phyloP scores from a whole-genome alignment of 2,113 vertebrate species.

The Myanophis thanlyinensis region DNA sequence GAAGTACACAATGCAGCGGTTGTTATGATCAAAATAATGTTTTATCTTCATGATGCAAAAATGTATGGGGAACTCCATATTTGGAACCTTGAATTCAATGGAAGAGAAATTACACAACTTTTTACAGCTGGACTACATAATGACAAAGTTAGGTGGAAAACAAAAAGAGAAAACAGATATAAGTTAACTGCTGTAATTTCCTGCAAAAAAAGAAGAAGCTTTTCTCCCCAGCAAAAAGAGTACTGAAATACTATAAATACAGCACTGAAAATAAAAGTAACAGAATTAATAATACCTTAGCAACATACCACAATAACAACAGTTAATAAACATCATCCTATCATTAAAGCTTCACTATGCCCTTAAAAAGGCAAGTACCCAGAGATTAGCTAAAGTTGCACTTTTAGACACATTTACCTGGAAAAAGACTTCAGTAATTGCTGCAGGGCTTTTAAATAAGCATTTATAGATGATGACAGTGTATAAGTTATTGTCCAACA shows the following conservation, averaged over 20 bases:
- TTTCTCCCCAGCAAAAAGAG: not conserved
- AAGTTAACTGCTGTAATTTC: constrained; percentile 1
- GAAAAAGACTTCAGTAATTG: not conserved
- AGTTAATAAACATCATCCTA: not conserved
- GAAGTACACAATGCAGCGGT: not conserved
- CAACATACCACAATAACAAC: not conserved
- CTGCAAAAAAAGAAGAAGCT: not conserved
- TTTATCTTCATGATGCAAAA: not conserved
- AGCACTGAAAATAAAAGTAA: constrained; percentile 1
- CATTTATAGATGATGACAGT: not conserved
- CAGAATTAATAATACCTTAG: not conserved
- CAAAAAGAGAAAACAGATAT: not conserved
- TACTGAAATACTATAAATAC: not conserved
- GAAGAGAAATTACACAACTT: not conserved
- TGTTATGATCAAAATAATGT: not conserved
- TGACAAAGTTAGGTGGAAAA: not conserved
- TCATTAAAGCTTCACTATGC: not conserved
- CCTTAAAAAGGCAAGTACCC: not conserved
- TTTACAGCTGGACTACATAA: not conserved
- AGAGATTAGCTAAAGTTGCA: not conserved
- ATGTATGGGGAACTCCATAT: not conserved
- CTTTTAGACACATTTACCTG: not conserved
- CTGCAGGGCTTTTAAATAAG: not conserved
- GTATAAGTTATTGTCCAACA: not conserved
- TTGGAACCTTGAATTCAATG: not conserved